phyloP scores from a whole-genome alignment of 2,797 vertebrate genomes.

The Myripristis jacobus region DNA sequence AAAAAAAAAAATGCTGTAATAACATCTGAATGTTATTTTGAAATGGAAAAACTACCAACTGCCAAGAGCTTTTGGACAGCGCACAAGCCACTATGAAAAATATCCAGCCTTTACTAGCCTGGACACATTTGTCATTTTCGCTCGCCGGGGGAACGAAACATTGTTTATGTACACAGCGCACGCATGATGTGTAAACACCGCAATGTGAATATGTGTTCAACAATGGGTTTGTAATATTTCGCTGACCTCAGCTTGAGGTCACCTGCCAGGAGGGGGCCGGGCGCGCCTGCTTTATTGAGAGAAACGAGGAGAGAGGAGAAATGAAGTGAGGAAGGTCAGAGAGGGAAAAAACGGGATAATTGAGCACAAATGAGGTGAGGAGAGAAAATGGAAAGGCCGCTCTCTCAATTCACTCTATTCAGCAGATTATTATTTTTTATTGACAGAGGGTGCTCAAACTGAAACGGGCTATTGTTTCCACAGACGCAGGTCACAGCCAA shows the following conservation, averaged over 20 bases:
- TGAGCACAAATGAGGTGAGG: not conserved
- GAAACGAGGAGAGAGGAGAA: not conserved
- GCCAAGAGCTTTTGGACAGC: not conserved
- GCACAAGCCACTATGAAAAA: not conserved
- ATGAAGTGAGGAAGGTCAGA: not conserved
- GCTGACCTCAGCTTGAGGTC: slow-evolving; percentile 8
- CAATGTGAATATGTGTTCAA: not conserved
- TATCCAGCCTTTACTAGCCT: not conserved
- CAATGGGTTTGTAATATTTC: not conserved
- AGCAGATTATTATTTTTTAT: not conserved
- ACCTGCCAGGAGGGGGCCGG: not conserved
- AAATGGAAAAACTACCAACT: not conserved
- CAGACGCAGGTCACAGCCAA: not conserved
- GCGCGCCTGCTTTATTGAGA: not conserved
- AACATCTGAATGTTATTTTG: slow-evolving; percentile 16
- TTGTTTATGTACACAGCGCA: not conserved
- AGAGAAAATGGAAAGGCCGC: not conserved
- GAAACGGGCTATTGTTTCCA: not conserved
- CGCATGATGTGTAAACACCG: not conserved
- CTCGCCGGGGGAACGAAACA: not conserved
- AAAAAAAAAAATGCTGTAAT: not conserved
- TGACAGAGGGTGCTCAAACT: not conserved
- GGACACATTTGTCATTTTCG: slow-evolving; percentile 9
- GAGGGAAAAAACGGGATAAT: not conserved
- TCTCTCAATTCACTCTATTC: not conserved